Percentiles rank a stretch among this genome's conserved stretches.
Conservation (phyloP, 2,888 invertebrate species). For the Campaea margaritaria region DNA sequence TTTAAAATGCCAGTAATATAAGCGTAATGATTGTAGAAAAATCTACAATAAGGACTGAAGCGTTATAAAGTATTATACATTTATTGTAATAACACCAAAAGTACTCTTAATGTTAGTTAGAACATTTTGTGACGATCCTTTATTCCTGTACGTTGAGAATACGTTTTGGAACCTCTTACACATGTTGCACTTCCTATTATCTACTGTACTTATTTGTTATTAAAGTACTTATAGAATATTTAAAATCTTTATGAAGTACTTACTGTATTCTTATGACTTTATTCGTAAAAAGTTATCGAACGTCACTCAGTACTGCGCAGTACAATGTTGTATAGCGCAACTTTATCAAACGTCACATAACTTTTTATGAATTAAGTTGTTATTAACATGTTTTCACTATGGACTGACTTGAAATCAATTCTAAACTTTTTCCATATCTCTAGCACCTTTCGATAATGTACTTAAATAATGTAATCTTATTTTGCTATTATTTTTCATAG, state of each 20-base stretch:
- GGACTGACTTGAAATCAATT: constrained; percentile 64
- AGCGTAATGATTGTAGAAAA: constrained; percentile 32
- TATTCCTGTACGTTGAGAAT: constrained; percentile 32
- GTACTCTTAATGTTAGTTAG: constrained; percentile 38
- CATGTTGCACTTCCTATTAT: constrained; percentile 34
- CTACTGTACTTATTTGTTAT: constrained; percentile 9
- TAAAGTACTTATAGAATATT: neutral
- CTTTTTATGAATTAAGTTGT: no score
- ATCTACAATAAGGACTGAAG: constrained; percentile 38
- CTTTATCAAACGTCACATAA: no score
- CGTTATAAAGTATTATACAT: constrained; percentile 35
- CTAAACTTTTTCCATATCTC: constrained; percentile 58
- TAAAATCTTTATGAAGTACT: neutral
- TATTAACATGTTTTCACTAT: constrained; percentile 44
- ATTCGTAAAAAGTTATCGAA: no score
- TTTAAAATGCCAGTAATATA: constrained; percentile 37
- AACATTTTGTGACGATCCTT: constrained; percentile 38
- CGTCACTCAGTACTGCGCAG: no score
- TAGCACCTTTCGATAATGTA: constrained; percentile 13
- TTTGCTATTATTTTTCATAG: neutral
- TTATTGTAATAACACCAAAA: constrained; percentile 46
- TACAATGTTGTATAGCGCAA: no score
- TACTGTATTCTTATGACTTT: constrained; percentile 7
- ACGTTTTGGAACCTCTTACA: constrained; percentile 37
- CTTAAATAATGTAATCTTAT: neutral